These are phyloP conservation scores for Erebia aethiops DNA, from an alignment of 2,888 invertebrate genomes.

Conservation along the genomic window DNA sequence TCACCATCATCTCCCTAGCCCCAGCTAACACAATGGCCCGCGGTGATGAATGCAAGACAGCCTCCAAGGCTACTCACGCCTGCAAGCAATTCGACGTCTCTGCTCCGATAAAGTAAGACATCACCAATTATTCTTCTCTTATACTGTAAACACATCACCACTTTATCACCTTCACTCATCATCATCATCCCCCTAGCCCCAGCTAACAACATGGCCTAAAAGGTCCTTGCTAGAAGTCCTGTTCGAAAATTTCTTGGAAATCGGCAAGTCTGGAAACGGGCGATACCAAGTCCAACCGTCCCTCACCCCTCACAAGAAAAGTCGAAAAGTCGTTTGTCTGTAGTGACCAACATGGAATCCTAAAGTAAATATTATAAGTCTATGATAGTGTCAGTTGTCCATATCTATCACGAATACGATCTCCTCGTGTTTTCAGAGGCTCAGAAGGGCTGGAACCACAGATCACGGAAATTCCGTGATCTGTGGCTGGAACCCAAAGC, in stretches of 20 bases:
- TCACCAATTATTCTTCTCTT: neutral
- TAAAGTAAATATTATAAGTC: too few species aligned
- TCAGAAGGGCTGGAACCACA: too few species aligned
- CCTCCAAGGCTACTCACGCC: conserved; percentile 69
- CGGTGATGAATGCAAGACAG: conserved; percentile 78
- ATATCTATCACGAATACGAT: too few species aligned
- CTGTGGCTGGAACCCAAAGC: too few species aligned
- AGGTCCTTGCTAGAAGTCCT: too few species aligned
- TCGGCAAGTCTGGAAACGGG: neutral
- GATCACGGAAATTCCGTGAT: too few species aligned
- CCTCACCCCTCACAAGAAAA: neutral
- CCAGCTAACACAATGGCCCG: conserved; percentile 67
- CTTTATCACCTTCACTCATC: conserved; percentile 41
- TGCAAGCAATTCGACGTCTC: conserved; percentile 71
- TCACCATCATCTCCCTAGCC: conserved; percentile 58
- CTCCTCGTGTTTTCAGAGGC: neutral
- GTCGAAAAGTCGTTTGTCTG: neutral
- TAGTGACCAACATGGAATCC: neutral
- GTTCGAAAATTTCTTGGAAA: neutral
- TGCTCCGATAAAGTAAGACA: conserved; percentile 69
- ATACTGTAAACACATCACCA: neutral
- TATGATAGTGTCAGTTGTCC: too few species aligned
- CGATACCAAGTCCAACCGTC: neutral
- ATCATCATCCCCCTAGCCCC: conserved; percentile 56
- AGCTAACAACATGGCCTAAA: too few species aligned